Conservation (phyloP, 1,140 invertebrate genomes). For the Sitodiplosis mosellana region DNA sequence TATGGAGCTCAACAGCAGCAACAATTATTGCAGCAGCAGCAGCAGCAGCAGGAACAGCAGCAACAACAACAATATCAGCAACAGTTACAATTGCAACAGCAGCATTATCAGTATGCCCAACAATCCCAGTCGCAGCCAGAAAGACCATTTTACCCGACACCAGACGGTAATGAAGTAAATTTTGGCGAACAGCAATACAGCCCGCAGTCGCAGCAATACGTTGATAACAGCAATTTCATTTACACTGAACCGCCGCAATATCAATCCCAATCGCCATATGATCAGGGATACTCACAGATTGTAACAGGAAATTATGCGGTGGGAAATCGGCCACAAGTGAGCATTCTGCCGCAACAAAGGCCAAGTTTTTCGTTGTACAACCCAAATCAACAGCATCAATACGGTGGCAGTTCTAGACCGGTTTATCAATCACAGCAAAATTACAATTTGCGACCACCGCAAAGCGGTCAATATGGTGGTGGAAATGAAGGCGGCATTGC, state of each 20-base stretch:
- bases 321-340: neutral
- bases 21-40: slow-evolving; percentile 7
- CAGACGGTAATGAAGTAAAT: slow-evolving; percentile 18
- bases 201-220: slow-evolving; percentile 11
- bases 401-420: slow-evolving; percentile 7
- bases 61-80: slow-evolving; percentile 5
- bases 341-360: neutral
- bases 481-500: slow-evolving; percentile 10
- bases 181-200: slow-evolving; percentile 22
- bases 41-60: slow-evolving; percentile 4
- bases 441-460: slow-evolving; percentile 22
- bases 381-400: neutral
- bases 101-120: slow-evolving; percentile 8
- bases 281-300: neutral
- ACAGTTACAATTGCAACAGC: slow-evolving; percentile 1
- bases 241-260: slow-evolving; percentile 8
- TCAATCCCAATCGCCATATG: slow-evolving; percentile 3
- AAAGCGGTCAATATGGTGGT: slow-evolving; percentile 4
- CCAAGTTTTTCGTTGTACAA: neutral
- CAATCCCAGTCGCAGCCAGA: slow-evolving; percentile 6
- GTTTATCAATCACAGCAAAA: slow-evolving; percentile 15
- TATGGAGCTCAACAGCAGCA: neutral
- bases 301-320: too few species aligned
- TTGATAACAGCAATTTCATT: slow-evolving; percentile 15
- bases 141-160: slow-evolving; percentile 3